Conservation (phyloP, 2,113 vertebrate genomes). For the Aix galericulata region DNA sequence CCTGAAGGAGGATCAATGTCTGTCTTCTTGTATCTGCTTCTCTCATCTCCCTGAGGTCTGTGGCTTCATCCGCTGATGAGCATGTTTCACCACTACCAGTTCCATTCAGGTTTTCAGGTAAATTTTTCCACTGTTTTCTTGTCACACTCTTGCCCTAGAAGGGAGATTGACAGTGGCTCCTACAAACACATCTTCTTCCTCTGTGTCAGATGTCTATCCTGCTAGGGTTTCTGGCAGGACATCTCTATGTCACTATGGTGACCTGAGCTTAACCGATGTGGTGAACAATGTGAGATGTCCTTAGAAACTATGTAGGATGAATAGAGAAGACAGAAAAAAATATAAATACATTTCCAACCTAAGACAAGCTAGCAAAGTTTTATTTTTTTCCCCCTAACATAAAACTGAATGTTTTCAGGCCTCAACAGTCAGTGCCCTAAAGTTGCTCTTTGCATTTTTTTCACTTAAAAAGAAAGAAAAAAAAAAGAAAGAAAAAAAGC, state of each 20-base stretch:
- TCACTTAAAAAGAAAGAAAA: not conserved
- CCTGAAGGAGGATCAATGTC: not conserved
- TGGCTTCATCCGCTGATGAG: not conserved
- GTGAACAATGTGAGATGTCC: not conserved
- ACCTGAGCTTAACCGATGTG: accelerated
- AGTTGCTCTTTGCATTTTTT: not conserved
- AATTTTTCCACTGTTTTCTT: not conserved
- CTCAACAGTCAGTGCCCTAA: not conserved
- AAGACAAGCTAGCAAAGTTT: not conserved
- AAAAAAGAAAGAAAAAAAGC: not conserved
- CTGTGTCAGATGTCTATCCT: not conserved
- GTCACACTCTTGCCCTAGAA: not conserved
- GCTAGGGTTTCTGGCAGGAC: not conserved
- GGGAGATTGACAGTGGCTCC: not conserved
- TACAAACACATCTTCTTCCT: not conserved
- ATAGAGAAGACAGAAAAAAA: not conserved
- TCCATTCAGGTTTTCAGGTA: not conserved
- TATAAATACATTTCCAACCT: not conserved
- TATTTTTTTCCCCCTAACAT: not conserved
- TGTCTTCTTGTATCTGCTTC: not conserved
- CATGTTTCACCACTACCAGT: not conserved
- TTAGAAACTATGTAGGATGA: not conserved
- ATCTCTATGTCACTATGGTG: not conserved
- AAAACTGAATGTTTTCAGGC: not conserved
- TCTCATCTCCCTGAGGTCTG: not conserved